Base-by-base conservation (phyloP, 2,113 vertebrate genomes). In the Columbina picui region DNA sequence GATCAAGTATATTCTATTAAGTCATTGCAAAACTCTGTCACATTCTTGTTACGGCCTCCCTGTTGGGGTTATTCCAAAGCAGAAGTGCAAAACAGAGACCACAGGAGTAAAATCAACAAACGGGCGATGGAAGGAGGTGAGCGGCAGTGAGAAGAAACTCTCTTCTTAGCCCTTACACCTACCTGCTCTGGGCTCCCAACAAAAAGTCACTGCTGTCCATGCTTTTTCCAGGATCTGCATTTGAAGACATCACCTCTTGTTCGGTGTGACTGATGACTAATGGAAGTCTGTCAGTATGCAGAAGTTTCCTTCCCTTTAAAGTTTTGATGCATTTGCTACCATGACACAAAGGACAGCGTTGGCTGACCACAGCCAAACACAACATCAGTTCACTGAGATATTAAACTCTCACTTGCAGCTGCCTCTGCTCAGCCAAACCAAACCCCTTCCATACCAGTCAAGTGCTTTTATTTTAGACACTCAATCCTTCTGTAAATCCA, bases 51-150 rank as follows among this genome's bases (percentile, higher is more conserved):
- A 74, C 49, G 73, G 76, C 32, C 80, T 84, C 60, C 19, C 13
- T 13, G 9, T 7, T 92, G 73, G 74, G 74, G 65, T 77, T 93
- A 89, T 78, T 93, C 90, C 83, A 90, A 95, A 94, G 85, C 76
- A 89, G 68, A 94, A 95, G 92, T 81, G 73, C 52, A 64, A 95
- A 93, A 80, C 59, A 80, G 53, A 95, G 67, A 88, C 63, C 32
- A 96, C 50, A 84, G 64, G 47, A 94, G 59, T 47, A 41, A 88
- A 92, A 87, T 21, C 79, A 63, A 6, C 47, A 59, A 94, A 79
- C 49, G 61, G 55, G 43, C 3, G 1, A 73, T 8, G 16, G 83
- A 43, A 87, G 56, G 60, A 89, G 43, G 20, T 26, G 53, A 89
- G 61, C 0, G 2, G 22, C 45, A 60, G 7, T 3, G n/a, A 93